Evolutionary conservation across 2,113 vertebrate species (phyloP).

Genomic region (Eretmochelys imbricata): DNA sequence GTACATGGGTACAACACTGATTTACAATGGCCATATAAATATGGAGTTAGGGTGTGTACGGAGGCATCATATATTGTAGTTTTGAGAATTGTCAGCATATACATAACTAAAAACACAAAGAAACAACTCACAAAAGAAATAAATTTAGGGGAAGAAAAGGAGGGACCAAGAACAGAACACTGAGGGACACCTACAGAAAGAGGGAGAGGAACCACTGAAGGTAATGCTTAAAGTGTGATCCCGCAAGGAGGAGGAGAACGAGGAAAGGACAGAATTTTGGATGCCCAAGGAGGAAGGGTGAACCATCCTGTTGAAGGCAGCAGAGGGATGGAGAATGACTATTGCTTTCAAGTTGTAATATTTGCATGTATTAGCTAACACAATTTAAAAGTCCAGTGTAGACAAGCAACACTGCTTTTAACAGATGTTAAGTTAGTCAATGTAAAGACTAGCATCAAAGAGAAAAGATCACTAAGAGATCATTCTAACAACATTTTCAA

Average conservation of each 20-base stretch:
- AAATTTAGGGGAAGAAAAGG: neutral
- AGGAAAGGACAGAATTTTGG: neutral
- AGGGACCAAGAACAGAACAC: neutral
- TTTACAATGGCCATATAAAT: neutral
- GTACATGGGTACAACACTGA: neutral
- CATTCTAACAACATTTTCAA: neutral
- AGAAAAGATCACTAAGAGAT: neutral
- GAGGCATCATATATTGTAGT: neutral
- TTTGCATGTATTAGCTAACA: neutral
- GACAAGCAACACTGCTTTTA: neutral
- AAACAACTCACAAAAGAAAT: too few species aligned
- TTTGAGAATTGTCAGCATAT: neutral
- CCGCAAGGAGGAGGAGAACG: neutral
- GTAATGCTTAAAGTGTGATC: neutral
- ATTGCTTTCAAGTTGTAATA: neutral
- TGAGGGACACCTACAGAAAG: neutral
- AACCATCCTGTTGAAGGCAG: neutral
- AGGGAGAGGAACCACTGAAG: neutral
- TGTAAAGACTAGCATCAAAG: neutral
- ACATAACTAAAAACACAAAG: neutral
- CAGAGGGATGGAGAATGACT: neutral
- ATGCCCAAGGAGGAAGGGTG: neutral
- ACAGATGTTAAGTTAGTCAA: neutral
- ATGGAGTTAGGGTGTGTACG: neutral
- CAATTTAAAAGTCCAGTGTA: neutral